phyloP scores from a whole-genome alignment of 2,113 vertebrate species.

The Ailuropoda melanoleuca region DNA sequence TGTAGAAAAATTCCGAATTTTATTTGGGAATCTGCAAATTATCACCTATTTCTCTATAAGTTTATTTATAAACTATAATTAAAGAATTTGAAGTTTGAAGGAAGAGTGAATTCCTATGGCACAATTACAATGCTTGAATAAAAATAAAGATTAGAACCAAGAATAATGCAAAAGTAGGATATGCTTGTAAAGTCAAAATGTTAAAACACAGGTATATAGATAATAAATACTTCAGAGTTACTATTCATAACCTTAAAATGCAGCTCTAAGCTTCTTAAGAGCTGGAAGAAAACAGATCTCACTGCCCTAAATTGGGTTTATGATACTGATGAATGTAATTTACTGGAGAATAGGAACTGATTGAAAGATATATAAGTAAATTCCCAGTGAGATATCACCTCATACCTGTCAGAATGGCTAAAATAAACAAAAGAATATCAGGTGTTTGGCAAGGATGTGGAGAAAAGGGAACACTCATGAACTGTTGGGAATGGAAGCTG shows the following conservation, averaged over 20 bases:
- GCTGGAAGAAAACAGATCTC: neutral
- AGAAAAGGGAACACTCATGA: neutral
- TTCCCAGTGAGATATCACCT: neutral
- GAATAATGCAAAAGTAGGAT: neutral
- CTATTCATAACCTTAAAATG: neutral
- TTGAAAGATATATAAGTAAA: neutral
- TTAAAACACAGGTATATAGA: neutral
- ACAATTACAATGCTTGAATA: neutral
- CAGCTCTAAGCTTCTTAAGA: neutral
- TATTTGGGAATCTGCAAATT: neutral
- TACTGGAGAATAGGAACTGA: neutral
- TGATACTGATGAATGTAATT: neutral
- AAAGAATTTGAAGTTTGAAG: neutral
- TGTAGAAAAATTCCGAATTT: neutral
- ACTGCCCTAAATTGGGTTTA: neutral
- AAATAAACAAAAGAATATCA: neutral
- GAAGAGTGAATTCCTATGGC: neutral
- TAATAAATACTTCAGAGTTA: neutral
- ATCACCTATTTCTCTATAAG: neutral
- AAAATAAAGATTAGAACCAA: neutral
- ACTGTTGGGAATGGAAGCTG: neutral
- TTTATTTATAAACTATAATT: neutral
- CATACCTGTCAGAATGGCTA: neutral
- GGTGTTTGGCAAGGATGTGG: neutral
- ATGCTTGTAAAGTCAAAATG: neutral